These are phyloP conservation scores for Vicugna pacos DNA, from an alignment of 2,113 vertebrate genomes.

Conservation along the genomic window DNA sequence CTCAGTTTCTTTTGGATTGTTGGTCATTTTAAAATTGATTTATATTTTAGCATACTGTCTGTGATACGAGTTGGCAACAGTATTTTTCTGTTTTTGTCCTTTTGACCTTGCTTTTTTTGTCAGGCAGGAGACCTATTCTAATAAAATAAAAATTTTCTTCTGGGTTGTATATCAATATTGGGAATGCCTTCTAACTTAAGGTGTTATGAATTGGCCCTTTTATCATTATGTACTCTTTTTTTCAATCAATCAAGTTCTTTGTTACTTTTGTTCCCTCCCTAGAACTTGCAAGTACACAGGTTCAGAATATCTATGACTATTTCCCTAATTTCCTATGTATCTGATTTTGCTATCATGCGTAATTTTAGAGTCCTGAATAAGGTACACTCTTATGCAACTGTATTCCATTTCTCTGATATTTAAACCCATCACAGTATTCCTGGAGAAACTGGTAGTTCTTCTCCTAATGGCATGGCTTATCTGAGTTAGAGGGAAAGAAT, in stretches of 20 bases:
- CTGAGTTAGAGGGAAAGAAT: neutral
- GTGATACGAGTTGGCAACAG: neutral
- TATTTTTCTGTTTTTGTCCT: neutral
- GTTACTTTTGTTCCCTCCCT: neutral
- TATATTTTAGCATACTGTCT: neutral
- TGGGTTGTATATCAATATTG: neutral
- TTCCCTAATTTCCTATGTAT: neutral
- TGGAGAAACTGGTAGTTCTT: neutral
- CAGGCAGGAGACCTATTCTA: neutral
- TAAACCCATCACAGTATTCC: neutral
- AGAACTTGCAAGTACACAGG: neutral
- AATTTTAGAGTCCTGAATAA: neutral
- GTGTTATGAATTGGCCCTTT: neutral
- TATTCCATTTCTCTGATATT: neutral
- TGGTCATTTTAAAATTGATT: neutral
- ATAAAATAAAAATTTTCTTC: neutral
- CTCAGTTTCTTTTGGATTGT: constrained; percentile 3
- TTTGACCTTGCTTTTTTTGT: neutral
- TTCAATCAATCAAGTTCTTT: neutral
- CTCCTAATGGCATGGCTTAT: neutral
- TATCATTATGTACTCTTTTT: neutral
- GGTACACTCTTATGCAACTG: neutral
- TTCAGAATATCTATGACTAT: neutral
- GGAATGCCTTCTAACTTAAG: neutral
- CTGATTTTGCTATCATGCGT: neutral